Percentiles rank a stretch among this genome's conserved stretches.
Evolutionary conservation across 1,140 invertebrate genomes (phyloP).

Genomic region (Polyergus mexicanus): DNA sequence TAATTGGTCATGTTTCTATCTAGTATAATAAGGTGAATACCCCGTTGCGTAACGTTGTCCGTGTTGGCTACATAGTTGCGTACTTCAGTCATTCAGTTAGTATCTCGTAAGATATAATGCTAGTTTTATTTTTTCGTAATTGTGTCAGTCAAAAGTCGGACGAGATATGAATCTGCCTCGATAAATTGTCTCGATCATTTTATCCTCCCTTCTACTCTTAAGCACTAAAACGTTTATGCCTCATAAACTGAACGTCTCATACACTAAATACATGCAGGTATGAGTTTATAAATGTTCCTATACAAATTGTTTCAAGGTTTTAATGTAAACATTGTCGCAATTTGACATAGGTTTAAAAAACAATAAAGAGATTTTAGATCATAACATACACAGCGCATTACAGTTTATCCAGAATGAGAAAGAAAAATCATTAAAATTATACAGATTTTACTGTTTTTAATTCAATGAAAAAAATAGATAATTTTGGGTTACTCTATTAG

Average conservation of each 20-base stretch:
- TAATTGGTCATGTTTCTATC: constrained; percentile 84
- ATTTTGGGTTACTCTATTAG: constrained; percentile 46
- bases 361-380: constrained; percentile 11
- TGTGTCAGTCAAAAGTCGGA: constrained; percentile 82
- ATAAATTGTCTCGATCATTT: constrained; percentile 68
- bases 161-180: constrained; percentile 75
- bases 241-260: constrained; percentile 68
- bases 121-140: constrained; percentile 71
- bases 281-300: constrained; percentile 54
- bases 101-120: constrained; percentile 80
- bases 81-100: constrained; percentile 82
- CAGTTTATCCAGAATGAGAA: constrained; percentile 26
- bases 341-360: constrained; percentile 60
- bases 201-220: constrained; percentile 73
- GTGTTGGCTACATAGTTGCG: constrained; percentile 81
- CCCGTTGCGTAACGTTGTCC: constrained; percentile 82
- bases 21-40: constrained; percentile 81
- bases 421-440: constrained; percentile 55
- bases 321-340: constrained; percentile 60
- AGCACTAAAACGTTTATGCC: constrained; percentile 70
- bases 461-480: constrained; percentile 77
- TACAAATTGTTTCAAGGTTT: constrained; percentile 66
- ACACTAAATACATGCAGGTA: constrained; percentile 70
- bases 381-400: constrained; percentile 23
- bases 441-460: constrained; percentile 73